A percentile compares a stretch with the other conserved stretches of the same genome.
phyloP scores from a whole-genome alignment of 2,797 vertebrate genomes.

The Spinus pinus region DNA sequence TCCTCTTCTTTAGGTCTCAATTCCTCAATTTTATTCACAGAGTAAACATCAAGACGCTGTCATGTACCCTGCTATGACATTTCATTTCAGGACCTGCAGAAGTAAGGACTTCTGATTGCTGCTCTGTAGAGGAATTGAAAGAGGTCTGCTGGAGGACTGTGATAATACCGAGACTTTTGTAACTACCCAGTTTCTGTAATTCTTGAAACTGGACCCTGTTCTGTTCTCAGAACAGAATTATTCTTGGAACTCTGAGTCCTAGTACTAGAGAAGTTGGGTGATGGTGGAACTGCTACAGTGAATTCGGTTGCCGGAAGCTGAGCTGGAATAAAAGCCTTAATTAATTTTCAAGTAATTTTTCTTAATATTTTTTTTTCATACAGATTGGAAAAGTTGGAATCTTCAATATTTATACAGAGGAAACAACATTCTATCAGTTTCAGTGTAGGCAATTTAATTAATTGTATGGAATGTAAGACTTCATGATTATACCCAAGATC shows the following conservation, averaged over 20 bases:
- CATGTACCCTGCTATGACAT: background rate
- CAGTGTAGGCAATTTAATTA: background rate
- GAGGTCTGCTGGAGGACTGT: background rate
- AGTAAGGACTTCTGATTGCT: background rate
- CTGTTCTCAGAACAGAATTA: background rate
- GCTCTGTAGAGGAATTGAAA: conserved; percentile 19
- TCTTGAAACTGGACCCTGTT: background rate
- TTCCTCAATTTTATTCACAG: conserved; percentile 32
- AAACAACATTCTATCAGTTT: background rate
- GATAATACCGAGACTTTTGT: background rate
- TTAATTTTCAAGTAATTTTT: background rate
- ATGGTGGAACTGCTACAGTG: background rate
- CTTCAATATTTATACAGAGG: background rate
- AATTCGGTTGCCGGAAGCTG: background rate
- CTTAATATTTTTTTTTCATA: background rate
- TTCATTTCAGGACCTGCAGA: background rate
- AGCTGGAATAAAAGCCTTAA: background rate
- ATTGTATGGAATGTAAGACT: background rate
- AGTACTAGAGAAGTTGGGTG: background rate
- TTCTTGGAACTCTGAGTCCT: background rate
- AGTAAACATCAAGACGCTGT: background rate
- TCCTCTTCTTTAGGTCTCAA: conserved; percentile 40
- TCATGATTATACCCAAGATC: background rate
- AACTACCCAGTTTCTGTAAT: background rate
- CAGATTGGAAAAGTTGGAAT: background rate